Conservation (phyloP, 1,140 invertebrate genomes). For the Drosophila ironensis region DNA sequence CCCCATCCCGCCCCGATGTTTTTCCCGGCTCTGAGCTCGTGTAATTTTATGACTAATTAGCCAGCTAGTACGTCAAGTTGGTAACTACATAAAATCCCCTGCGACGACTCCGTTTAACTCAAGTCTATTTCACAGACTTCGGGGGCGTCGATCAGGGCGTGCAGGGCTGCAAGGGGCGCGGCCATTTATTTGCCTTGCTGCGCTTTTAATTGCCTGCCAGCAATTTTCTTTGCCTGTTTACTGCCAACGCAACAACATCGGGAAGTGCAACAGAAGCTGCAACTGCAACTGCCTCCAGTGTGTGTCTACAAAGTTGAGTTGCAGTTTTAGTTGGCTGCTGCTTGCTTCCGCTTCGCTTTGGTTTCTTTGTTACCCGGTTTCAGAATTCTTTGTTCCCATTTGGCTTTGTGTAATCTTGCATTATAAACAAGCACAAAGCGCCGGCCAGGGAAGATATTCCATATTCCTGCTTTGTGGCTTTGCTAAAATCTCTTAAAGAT, state of each 20-base stretch:
- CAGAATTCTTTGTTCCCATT: slow-evolving; percentile 62
- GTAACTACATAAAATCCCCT: slow-evolving; percentile 51
- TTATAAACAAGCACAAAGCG: slow-evolving; percentile 41
- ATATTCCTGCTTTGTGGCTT: slow-evolving; percentile 23
- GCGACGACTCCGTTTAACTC: slow-evolving; percentile 54
- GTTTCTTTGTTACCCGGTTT: slow-evolving; percentile 34
- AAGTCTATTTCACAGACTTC: slow-evolving; percentile 48
- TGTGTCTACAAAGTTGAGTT: slow-evolving; percentile 75
- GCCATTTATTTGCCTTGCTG: slow-evolving; percentile 69
- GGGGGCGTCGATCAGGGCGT: slow-evolving; percentile 53
- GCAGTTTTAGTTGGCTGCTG: slow-evolving; percentile 62
- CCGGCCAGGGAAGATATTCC: slow-evolving; percentile 29
- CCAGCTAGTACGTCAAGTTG: slow-evolving; percentile 71
- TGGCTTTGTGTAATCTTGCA: slow-evolving; percentile 65
- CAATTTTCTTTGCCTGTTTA: slow-evolving; percentile 62
- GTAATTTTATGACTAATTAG: slow-evolving; percentile 79
- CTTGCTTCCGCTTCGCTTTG: slow-evolving; percentile 23
- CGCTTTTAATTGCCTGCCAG: slow-evolving; percentile 72
- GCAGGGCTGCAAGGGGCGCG: slow-evolving; percentile 51
- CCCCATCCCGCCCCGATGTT: too few species aligned
- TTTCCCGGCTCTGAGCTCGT: slow-evolving; percentile 49
- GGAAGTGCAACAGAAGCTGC: slow-evolving; percentile 6
- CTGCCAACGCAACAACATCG: slow-evolving; percentile 19
- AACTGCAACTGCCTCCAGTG: slow-evolving; percentile 49
- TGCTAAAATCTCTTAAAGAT: slow-evolving; percentile 40